Base-by-base conservation (phyloP, 2,888 invertebrate genomes). In the Altica lythri region DNA sequence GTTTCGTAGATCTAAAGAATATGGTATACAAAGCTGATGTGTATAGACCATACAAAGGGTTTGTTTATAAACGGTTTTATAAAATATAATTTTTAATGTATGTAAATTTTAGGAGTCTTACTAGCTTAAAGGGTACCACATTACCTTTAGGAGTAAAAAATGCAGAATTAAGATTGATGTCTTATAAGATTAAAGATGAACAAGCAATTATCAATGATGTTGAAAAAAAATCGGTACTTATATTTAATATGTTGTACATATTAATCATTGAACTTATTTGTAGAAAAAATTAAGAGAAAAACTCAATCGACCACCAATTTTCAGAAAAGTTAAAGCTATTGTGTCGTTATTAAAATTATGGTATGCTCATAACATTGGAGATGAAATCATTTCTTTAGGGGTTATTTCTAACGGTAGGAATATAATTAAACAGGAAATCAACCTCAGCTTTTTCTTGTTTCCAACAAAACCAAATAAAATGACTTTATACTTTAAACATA, bases 1-100 rank as follows among this genome's bases (percentile, higher is more conserved):
- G 80, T 25, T 77, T 81, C 49, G 77, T 84, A 4, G 84, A 84
- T 68, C 68, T 82, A 10, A 73, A 72, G 51, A 80, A 79, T 32
- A 80, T 80, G n/a, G 65, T 82, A 42, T 80, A 83, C 62, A 79
- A 77, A 65, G 80, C 79, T 54, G 75, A 81, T 59, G 70, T 78
- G 29, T 80, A 79, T 65, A 71, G 77, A 56, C 82, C 83, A 0
- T 81, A 79, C 61, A 46, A 77, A 46, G 46, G 53, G 53, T 57
- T 14, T 14, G 25, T 13, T 2, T 9, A 10, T 4, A 13, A n/a
- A 32, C 12, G n/a, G 9, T n/a, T 18, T 16, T 18, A 18, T 22
- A n/a, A n/a, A n/a, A n/a, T n/a, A n/a, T 4, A 32, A n/a, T 14
- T 14, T 30, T 32, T 18, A 30, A 17, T 10, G 10, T 13, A 13